Conservation (phyloP, 2,113 vertebrate species). For the Nycticryphes semicollaris region DNA sequence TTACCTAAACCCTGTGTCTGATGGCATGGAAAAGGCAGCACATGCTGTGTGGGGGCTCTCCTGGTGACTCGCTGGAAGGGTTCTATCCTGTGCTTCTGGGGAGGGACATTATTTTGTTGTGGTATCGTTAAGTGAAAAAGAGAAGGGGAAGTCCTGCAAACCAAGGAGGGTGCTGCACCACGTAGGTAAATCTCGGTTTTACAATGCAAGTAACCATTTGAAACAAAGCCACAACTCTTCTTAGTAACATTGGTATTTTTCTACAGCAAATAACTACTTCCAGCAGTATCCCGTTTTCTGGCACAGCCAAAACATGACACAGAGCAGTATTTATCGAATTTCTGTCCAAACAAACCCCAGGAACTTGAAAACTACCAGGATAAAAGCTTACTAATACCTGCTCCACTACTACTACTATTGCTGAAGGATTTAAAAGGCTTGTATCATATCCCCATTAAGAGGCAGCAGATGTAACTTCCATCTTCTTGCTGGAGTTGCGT, state of each 20-base stretch:
- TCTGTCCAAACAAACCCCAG: neutral
- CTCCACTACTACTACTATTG: neutral
- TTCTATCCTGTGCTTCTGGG: neutral
- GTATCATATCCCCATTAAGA: neutral
- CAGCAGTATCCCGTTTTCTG: neutral
- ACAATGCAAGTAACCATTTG: neutral
- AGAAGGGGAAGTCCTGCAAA: neutral
- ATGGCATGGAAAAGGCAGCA: neutral
- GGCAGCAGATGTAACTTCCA: neutral
- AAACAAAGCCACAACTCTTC: neutral
- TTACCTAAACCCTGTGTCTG: neutral
- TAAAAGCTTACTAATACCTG: neutral
- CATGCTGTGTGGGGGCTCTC: rapidly evolving
- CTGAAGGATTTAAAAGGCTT: neutral
- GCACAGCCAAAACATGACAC: neutral
- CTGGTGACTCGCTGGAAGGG: neutral
- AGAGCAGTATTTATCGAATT: neutral
- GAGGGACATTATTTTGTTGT: neutral
- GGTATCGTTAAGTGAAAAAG: neutral
- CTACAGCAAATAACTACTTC: neutral
- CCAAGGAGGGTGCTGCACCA: neutral
- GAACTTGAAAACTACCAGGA: neutral
- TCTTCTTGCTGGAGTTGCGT: neutral
- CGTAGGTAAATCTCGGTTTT: neutral
- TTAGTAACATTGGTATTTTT: neutral